Evolutionary conservation across 2,113 vertebrate species (phyloP).

Genomic region (Himantopus leucocephalus): DNA sequence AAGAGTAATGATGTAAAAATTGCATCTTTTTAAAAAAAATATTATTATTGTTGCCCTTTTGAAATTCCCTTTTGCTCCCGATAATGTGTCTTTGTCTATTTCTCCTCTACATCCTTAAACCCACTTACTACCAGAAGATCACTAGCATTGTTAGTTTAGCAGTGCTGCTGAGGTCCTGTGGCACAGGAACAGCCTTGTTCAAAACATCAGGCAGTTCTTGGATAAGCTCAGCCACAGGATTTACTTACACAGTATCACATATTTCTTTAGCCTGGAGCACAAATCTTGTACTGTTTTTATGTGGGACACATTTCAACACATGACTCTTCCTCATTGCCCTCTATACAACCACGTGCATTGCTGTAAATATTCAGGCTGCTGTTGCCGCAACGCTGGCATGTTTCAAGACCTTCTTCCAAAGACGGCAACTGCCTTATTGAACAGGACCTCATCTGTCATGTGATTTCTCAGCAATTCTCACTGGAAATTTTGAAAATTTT

Average conservation of each 20-base stretch:
- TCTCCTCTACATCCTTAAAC: not conserved
- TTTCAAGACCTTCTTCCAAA: not conserved
- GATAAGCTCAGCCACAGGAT: not conserved
- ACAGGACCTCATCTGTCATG: not conserved
- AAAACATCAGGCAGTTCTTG: not conserved
- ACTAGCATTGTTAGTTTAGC: not conserved
- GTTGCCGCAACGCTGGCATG: not conserved
- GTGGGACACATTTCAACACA: not conserved
- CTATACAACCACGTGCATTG: not conserved
- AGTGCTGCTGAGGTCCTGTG: not conserved
- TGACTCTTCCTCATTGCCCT: not conserved
- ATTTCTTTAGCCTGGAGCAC: not conserved
- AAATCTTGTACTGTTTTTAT: not conserved
- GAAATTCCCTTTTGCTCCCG: not conserved
- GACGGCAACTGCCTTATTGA: not conserved
- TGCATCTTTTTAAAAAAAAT: not conserved
- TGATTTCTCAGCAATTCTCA: not conserved
- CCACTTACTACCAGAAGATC: not conserved
- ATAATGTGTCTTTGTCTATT: not conserved
- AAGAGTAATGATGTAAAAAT: not conserved
- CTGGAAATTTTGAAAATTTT: not conserved
- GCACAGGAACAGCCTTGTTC: not conserved
- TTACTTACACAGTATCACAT: not conserved
- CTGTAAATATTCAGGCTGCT: not conserved
- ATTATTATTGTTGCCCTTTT: not conserved